These are phyloP conservation scores for Tetanocera ferruginea DNA, from an alignment of 2,888 invertebrate genomes.

Conservation along the genomic window DNA sequence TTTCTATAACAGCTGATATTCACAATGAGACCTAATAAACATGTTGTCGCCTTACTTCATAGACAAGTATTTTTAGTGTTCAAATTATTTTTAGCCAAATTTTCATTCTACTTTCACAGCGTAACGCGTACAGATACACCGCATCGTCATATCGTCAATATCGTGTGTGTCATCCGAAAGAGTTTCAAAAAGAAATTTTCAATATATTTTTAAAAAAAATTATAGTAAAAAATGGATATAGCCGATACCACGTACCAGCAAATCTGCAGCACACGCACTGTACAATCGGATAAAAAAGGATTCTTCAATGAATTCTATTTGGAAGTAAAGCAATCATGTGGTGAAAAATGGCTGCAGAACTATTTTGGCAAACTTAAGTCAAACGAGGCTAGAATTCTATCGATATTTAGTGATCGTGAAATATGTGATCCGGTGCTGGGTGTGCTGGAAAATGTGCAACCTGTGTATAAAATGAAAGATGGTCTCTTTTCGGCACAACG, in stretches of 20 bases:
- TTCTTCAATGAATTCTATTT: conserved; percentile 80
- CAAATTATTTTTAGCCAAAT: conserved; percentile 37
- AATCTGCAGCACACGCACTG: conserved; percentile 81
- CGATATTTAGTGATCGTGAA: conserved; percentile 69
- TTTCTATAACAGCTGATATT: neutral
- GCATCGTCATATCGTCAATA: neutral
- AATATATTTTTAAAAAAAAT: conserved; percentile 18
- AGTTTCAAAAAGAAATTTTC: conserved; percentile 4
- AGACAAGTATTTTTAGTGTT: conserved; percentile 19
- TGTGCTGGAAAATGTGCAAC: conserved; percentile 77
- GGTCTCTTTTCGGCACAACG: conserved; percentile 74
- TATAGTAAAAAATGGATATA: conserved; percentile 37
- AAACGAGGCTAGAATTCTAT: conserved; percentile 74
- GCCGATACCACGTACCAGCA: conserved; percentile 72
- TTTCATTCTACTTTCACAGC: conserved; percentile 11
- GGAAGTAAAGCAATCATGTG: conserved; percentile 70
- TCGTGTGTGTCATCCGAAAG: neutral
- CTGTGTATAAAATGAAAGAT: conserved; percentile 78
- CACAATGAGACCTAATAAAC: neutral
- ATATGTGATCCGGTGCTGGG: conserved; percentile 72
- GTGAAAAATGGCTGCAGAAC: conserved; percentile 74
- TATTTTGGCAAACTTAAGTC: conserved; percentile 74
- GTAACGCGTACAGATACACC: neutral
- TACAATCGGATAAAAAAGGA: conserved; percentile 81
- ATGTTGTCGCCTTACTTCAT: no score